Evolutionary conservation across 2,888 invertebrate genomes (phyloP), one percentile per base, ranked within the genome.

Genomic region (Yponomeuta evonymella): DNA sequence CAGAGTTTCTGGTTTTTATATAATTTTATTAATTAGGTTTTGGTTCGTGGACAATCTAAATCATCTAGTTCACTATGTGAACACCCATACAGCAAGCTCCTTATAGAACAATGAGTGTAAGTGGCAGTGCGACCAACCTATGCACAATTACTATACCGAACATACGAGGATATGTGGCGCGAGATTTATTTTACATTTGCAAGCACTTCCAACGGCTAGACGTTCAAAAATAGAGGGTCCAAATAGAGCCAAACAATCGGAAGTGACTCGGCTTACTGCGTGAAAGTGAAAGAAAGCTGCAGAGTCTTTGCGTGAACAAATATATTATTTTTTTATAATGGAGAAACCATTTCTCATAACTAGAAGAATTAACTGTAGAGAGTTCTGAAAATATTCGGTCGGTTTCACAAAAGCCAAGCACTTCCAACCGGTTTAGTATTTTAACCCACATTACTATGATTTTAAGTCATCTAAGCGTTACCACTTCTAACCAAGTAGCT

Each of bases 51-150:
- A 70, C 71, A 29, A 12, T 30, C 71, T 73, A 70, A 65, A 65
- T 58, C 48, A 73, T 67, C 71, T 67, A 70, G 12, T 67, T 63
- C 90, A 90, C 90, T 89, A 88, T 86, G 89, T 89, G 87, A 80
- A 79, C 83, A 72, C 81, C 72, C 77, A 73, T 76, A 78, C 80
- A 81, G 78, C 80, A 86, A 88, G 87, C 86, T 79, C 80, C 78
- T 77, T 75, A 76, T 79, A 65, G n/a, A 48, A 70, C 78, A 79
- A 75, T 77, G 79, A 79, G 82, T 85, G 80, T 79, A 83, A 88
- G 82, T 88, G 90, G 89, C 90, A 90, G 89, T 90, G 89, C 89
- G 84, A 83, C 78, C 79, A 80, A 83, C 82, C 81, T 81, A 83
- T 84, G 84, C 86, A 85, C 83, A 77, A 82, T 12, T 70, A 62